A percentile compares a stretch with the other conserved stretches of the same genome.
Conservation (phyloP, 2,888 invertebrate genomes). For the Morpho helenor region DNA sequence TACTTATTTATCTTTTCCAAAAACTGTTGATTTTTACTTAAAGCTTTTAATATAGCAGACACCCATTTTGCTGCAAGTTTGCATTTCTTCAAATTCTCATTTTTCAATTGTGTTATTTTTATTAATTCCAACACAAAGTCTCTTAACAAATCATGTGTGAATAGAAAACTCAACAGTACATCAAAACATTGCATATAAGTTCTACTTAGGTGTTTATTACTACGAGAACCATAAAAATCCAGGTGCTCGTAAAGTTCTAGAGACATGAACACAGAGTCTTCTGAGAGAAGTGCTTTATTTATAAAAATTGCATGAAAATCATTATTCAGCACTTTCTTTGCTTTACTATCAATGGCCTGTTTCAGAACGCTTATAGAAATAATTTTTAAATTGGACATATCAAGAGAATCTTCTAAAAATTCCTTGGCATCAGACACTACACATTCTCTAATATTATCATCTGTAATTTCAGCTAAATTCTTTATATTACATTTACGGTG, state of each 20-base stretch:
- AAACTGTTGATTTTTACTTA: conserved; percentile 57
- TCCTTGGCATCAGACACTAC: conserved; percentile 56
- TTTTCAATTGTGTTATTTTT: conserved; percentile 50
- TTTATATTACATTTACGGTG: conserved; percentile 56
- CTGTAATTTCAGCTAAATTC: conserved; percentile 56
- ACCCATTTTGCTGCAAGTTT: conserved; percentile 76
- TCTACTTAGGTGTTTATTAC: conserved; percentile 36
- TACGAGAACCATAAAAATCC: conserved; percentile 35
- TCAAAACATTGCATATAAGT: conserved; percentile 72
- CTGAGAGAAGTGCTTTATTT: conserved; percentile 49
- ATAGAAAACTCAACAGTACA: conserved; percentile 71
- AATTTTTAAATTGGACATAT: conserved; percentile 52
- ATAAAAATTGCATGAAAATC: conserved; percentile 37
- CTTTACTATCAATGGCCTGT: conserved; percentile 42
- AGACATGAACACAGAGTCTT: conserved; percentile 58
- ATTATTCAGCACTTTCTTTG: conserved; percentile 46
- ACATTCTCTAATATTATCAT: conserved; percentile 49
- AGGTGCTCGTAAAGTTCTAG: conserved; percentile 49
- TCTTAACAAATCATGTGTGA: conserved; percentile 69
- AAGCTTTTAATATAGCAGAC: conserved; percentile 64
- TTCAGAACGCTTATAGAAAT: conserved; percentile 48
- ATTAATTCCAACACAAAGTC: conserved; percentile 66
- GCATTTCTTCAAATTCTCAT: conserved; percentile 43
- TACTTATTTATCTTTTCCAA: conserved; percentile 45
- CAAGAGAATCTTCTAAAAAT: conserved; percentile 47